These are phyloP conservation scores for Potorous gilbertii DNA, from an alignment of 2,797 vertebrate species.

Conservation along the genomic window DNA sequence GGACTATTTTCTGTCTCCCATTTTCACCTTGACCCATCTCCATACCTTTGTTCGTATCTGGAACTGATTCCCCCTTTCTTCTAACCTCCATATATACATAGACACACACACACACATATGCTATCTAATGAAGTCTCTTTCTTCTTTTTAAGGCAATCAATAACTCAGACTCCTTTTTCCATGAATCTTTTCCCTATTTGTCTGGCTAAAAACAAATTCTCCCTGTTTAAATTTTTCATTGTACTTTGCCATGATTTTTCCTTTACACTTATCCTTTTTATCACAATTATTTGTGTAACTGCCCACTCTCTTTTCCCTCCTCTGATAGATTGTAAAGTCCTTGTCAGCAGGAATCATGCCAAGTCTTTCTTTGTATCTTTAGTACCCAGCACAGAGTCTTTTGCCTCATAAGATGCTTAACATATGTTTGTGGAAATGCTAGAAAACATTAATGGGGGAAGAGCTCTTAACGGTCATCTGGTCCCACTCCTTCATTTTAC, in stretches of 20 bases:
- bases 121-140: not conserved
- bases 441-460: not conserved
- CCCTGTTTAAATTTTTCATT: not conserved
- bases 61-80: not conserved
- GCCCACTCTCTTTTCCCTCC: slow-evolving; percentile 1
- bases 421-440: not conserved
- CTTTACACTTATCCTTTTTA: not conserved
- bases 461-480: not conserved
- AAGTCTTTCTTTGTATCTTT: not conserved
- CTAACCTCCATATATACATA: not conserved
- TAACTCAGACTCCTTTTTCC: not conserved
- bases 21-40: not conserved
- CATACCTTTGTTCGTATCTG: not conserved
- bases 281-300: not conserved
- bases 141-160: not conserved
- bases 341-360: not conserved
- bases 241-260: not conserved
- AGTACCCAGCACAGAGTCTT: not conserved
- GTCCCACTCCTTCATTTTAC: not conserved
- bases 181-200: not conserved
- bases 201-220: not conserved
- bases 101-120: not conserved
- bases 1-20: not conserved
- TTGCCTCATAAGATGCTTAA: not conserved
- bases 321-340: not conserved